Conservation (phyloP, 2,888 invertebrate species). For the Amphipyra berbera region DNA sequence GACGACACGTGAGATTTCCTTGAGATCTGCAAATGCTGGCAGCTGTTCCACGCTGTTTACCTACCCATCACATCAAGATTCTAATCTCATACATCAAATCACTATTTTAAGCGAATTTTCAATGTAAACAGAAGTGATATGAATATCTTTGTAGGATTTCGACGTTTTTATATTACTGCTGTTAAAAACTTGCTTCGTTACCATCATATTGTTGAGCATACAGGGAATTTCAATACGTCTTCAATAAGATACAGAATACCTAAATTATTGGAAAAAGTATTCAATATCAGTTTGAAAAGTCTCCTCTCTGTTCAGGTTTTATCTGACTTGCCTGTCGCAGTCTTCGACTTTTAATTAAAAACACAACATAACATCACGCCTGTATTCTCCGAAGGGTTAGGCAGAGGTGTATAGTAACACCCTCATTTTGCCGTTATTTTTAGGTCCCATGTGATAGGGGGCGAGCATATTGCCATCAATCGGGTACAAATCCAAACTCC, state of each 20-base stretch:
- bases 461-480: no score
- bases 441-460: no score
- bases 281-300: no score
- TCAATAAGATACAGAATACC: neutral
- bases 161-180: conserved; percentile 44
- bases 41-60: conserved; percentile 39
- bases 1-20: conserved; percentile 8
- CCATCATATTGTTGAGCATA: conserved; percentile 11
- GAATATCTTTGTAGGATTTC: conserved; percentile 31
- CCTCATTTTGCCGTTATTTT: no score
- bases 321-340: no score
- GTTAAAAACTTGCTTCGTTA: conserved; percentile 11
- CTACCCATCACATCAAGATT: conserved; percentile 25
- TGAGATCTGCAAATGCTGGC: conserved; percentile 27
- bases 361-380: no score
- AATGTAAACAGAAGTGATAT: conserved; percentile 23
- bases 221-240: neutral
- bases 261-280: neutral
- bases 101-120: conserved; percentile 38
- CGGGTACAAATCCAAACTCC: no score
- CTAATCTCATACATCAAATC: conserved; percentile 42
- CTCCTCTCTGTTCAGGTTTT: neutral
- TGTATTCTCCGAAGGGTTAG: no score
- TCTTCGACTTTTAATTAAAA: no score
- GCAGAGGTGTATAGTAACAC: no score